These are phyloP conservation scores for Neosilurus hyrtlii DNA, from an alignment of 2,797 vertebrate genomes.

Conservation along the genomic window DNA sequence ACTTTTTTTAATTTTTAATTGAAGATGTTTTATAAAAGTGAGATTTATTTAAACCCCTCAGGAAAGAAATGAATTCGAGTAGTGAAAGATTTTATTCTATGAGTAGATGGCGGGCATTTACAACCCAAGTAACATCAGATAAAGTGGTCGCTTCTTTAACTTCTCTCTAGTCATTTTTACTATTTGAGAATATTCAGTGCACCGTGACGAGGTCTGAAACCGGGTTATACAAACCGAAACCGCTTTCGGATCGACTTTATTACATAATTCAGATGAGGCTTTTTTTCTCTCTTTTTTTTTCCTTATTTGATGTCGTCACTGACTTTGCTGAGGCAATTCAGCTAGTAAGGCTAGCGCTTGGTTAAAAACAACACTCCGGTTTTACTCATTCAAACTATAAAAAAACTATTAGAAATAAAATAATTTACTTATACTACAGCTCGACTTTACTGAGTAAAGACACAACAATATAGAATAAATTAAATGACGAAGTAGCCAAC, in stretches of 20 bases:
- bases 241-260: background rate
- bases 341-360: slow-evolving; percentile 5
- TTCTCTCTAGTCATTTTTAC: background rate
- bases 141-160: background rate
- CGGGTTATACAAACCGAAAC: background rate
- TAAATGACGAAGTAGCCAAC: background rate
- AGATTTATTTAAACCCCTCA: background rate
- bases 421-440: background rate
- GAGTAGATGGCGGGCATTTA: slow-evolving; percentile 26
- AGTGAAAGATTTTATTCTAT: background rate
- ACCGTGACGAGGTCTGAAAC: background rate
- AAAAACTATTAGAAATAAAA: background rate
- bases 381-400: background rate
- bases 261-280: slow-evolving; percentile 1
- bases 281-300: background rate
- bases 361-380: slow-evolving; percentile 2
- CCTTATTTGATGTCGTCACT: slow-evolving; percentile 25
- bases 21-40: background rate
- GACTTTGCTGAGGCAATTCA: slow-evolving; percentile 25
- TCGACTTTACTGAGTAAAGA: background rate
- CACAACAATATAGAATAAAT: background rate
- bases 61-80: background rate
- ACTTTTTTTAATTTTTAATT: background rate
- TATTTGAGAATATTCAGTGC: background rate
- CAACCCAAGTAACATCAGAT: background rate